Base-by-base conservation (phyloP, 2,113 vertebrate species). In the Phylloscopus whistleri region DNA sequence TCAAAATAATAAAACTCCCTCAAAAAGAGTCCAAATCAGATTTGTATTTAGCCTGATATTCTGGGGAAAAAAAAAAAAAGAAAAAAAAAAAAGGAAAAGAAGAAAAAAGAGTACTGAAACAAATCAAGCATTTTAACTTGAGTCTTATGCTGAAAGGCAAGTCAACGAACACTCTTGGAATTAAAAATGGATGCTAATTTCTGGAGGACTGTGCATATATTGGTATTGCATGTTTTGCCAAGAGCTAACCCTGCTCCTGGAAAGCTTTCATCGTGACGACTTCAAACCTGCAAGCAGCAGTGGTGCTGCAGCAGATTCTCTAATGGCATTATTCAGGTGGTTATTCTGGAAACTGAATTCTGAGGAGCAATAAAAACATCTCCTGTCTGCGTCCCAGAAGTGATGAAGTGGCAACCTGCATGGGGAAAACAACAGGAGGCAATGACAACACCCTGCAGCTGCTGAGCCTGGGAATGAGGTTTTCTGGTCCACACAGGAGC, bases 11-110 rank as follows among this genome's bases (percentile, higher is more conserved):
- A 83, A 86, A 87, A 11, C 33, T 73, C 10, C 49, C 44, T 78
- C 44, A 35, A 81, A 87, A 87, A 31, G 15, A 66, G 7, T 28
- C 39, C 2, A 8, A 75, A 80, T 48, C 21, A 23, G n/a, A 62
- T 53, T 64, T 69, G 31, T 22, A 53, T 84, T 85, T 68, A 64
- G 27, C 6, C 53, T 60, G 33, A 39, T 48, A 63, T 19, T 24
- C 14, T 16, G 1, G 10, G 16, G 10, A 13, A 52, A 26, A 55
- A 43, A 41, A 13, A 5, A 33, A 16, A 6, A 2, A 9, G 4
- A 31, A 14, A 6, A 2, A 8, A 41, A 3, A 1, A 7, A 51
- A 44, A 9, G 6, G 15, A 7, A 15, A 11, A 0, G 16, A 48
- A 5, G 3, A 7, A n/a, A 43, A 30, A 18, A 33, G 0, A 43